Base-by-base conservation (phyloP, 1,140 invertebrate species). In the Heliothis subflexa region DNA sequence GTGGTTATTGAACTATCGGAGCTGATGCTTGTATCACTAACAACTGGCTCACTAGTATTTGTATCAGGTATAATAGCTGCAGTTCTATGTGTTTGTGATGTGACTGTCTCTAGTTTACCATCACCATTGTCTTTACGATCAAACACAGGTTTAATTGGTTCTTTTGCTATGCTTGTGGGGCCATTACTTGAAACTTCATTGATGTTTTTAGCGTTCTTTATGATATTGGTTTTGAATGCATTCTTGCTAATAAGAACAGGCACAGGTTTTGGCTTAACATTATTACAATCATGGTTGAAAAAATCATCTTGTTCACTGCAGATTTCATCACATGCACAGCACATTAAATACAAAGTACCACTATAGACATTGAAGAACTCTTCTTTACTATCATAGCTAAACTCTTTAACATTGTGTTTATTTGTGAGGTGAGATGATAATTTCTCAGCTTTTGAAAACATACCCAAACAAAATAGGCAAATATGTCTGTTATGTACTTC, bases 361-460 rank as follows among this genome's bases (percentile, higher is more conserved):
- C 95, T 96, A 81, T 96, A 96, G 33, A 95, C 92, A 84, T 95
- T 96, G 82, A 95, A 95, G 90, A 97, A 96, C 70, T 96, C 96
- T 80, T 97, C 96, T 61, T 96, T 95, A 54, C 95, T 95, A 11
- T 96, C 88, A 86, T 96, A 97, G 70, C 95, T 94, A 40, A 95
- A 95, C 81, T 97, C 96, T 83, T 96, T 95, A 52, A 97, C 95
- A 90, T 96, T 96, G 86, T 98, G 97, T 90, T 97, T 97, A 72
- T 96, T 96, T 62, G 95, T 95, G 80, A 98, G 91, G 93, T 98
- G 97, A 80, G 96, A 93, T 50, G 96, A 96, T 21, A 98, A 88
- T 86, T 97, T 96, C 79, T 98, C 97, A n/a, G 97, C 96, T 81
- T 96, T 96, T 28, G 96, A 96, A 93, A 97, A 98, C 94, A 97